Evolutionary conservation across 1,140 invertebrate species (phyloP).

Genomic region (Drosophila repletoides): DNA sequence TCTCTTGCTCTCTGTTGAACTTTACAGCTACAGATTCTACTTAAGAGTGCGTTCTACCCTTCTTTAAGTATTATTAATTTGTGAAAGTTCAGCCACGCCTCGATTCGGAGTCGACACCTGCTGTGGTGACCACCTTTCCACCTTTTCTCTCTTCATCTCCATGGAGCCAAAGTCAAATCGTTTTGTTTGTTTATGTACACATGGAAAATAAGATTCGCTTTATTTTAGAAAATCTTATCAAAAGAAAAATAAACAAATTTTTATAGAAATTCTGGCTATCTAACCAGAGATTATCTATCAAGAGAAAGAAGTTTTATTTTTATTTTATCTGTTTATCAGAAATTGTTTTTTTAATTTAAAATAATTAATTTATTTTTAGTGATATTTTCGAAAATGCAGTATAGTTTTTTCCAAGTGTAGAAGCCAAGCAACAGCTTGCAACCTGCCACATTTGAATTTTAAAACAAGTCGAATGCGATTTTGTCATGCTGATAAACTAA

Average conservation of each 20-base stretch:
- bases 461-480: conserved; percentile 53
- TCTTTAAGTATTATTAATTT: conserved; percentile 72
- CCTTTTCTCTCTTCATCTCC: not conserved
- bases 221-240: too few species aligned
- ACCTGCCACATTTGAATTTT: conserved; percentile 71
- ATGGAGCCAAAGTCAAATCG: conserved; percentile 41
- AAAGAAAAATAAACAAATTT: too few species aligned
- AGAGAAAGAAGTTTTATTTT: too few species aligned
- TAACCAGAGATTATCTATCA: too few species aligned
- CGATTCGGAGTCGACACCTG: conserved; percentile 43
- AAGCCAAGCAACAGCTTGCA: conserved; percentile 10
- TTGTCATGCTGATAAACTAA: conserved; percentile 72
- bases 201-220: too few species aligned
- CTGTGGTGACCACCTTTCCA: conserved; percentile 2
- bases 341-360: too few species aligned
- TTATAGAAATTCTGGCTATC: too few species aligned
- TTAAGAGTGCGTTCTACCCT: conserved; percentile 17
- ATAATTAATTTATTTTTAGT: too few species aligned
- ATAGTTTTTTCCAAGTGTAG: not conserved
- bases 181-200: conserved; percentile 42
- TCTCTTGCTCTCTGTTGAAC: conserved; percentile 65
- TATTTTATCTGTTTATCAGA: too few species aligned
- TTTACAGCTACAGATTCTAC: conserved; percentile 27
- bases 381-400: too few species aligned
- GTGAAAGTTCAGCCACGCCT: conserved; percentile 75